Conservation (phyloP, 2,113 vertebrate genomes). For the Nesospiza acunhae region DNA sequence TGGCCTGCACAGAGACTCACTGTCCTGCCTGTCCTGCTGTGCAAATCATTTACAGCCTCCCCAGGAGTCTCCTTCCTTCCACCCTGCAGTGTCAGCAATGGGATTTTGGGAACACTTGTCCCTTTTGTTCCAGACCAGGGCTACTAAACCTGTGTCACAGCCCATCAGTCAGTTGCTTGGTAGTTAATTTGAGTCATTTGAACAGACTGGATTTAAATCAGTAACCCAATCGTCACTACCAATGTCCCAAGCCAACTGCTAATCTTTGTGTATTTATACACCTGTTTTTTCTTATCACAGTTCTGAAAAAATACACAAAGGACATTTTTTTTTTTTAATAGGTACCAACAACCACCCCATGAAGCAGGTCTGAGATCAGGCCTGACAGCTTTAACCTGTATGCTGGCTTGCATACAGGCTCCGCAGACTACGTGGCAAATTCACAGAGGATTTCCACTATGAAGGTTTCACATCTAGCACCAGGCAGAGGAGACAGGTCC, state of each 20-base stretch:
- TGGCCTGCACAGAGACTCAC: not conserved
- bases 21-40: fast-evolving
- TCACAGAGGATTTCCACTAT: fast-evolving
- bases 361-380: not conserved
- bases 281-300: not conserved
- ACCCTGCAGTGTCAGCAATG: fast-evolving
- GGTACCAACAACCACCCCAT: not conserved
- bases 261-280: not conserved
- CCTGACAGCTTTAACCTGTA: not conserved
- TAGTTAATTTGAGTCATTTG: not conserved
- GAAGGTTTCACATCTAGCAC: fast-evolving
- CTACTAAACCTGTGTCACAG: not conserved
- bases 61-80: not conserved
- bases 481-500: not conserved
- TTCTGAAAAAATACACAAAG: not conserved
- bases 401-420: not conserved
- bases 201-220: not conserved
- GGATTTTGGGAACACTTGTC: not conserved
- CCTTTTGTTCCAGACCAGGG: not conserved
- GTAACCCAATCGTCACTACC: not conserved
- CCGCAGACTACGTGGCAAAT: fast-evolving
- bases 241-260: not conserved
- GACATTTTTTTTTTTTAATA: not conserved
- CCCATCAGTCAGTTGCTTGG: not conserved
- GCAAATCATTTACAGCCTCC: not conserved